Percentiles rank a stretch among this genome's conserved stretches.
phyloP scores from a whole-genome alignment of 2,113 vertebrate genomes.

The Notechis scutatus region DNA sequence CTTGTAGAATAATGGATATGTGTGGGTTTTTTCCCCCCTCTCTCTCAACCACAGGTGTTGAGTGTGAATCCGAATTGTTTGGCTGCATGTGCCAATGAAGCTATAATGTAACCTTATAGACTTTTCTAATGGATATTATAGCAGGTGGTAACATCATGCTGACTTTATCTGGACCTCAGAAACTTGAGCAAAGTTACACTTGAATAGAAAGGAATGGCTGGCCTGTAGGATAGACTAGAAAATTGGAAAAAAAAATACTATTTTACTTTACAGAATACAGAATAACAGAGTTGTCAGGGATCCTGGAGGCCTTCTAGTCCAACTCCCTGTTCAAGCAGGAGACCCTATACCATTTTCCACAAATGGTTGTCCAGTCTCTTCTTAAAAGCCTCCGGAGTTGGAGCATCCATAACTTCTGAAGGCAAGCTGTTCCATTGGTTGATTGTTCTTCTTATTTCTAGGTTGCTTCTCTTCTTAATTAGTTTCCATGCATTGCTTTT shows the following conservation, averaged over 20 bases:
- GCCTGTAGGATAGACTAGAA: neutral
- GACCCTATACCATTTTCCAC: no score
- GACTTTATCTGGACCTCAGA: neutral
- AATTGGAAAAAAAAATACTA: neutral
- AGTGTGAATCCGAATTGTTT: neutral
- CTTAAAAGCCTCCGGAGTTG: no score
- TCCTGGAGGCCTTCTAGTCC: no score
- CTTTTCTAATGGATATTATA: neutral
- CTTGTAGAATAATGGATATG: neutral
- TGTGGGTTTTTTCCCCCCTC: neutral
- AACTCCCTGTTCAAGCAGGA: no score
- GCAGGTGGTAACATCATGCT: neutral
- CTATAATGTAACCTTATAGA: neutral
- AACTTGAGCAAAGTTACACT: neutral
- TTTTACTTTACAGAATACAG: neutral
- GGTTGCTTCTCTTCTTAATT: no score
- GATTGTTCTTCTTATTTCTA: neutral
- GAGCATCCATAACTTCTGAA: no score
- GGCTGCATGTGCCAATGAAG: neutral
- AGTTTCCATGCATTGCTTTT: neutral
- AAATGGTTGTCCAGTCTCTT: no score
- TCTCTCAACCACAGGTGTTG: neutral
- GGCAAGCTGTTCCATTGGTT: no score
- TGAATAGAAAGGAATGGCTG: neutral
- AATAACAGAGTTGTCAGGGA: neutral